These are phyloP conservation scores for Meteorus colon DNA, from an alignment of 2,888 invertebrate species.

Conservation along the genomic window DNA sequence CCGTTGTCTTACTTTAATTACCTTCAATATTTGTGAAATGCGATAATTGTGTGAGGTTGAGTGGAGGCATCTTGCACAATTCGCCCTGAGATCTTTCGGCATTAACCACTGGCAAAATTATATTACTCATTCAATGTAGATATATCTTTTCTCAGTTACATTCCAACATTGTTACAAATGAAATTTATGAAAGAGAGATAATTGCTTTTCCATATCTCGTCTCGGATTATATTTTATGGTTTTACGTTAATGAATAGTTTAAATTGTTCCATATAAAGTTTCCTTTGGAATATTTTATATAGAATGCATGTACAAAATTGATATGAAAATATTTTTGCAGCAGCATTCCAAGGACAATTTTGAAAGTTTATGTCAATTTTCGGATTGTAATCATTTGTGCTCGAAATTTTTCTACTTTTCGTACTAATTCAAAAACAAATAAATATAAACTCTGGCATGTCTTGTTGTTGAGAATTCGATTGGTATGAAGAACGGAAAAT, in stretches of 20 bases:
- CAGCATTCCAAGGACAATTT: too few species aligned
- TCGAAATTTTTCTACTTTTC: too few species aligned
- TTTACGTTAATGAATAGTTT: background rate
- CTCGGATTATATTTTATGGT: background rate
- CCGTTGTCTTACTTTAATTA: slow-evolving; percentile 56
- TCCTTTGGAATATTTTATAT: background rate
- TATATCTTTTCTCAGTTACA: background rate
- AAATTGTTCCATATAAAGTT: background rate
- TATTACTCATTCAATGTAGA: background rate
- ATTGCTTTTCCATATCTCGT: background rate
- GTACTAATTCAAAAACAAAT: too few species aligned
- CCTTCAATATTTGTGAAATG: slow-evolving; percentile 38
- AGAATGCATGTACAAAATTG: background rate
- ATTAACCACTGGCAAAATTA: slow-evolving; percentile 1
- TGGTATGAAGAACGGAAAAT: too few species aligned
- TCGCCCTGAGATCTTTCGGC: background rate
- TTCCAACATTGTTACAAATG: background rate
- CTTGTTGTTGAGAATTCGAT: too few species aligned
- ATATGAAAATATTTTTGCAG: too few species aligned
- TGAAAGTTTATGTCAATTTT: too few species aligned
- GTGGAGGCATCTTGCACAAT: slow-evolving; percentile 28
- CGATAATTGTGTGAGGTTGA: background rate
- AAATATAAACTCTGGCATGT: too few species aligned
- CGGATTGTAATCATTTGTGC: too few species aligned
- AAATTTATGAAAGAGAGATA: background rate